Evolutionary conservation across 2,888 invertebrate genomes (phyloP), one percentile per base, ranked within the genome.

Genomic region (Drosophila cognata): DNA sequence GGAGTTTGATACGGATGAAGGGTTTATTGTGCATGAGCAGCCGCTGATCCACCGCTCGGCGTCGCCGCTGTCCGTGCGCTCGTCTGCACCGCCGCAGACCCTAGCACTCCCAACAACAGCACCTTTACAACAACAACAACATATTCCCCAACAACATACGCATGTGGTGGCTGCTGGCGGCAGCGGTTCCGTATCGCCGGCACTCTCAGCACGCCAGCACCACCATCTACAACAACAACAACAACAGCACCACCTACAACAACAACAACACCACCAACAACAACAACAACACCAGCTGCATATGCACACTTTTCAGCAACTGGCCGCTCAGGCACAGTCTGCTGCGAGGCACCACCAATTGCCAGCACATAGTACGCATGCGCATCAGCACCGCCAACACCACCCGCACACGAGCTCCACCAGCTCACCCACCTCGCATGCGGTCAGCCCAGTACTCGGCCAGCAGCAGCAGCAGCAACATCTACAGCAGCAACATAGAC

Each of bases 71-170:
- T 90, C 92, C 84, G 73, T 91, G 74, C 89, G 92, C 80, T 89
- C 92, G 77, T 90, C 92, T 82, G 91, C 91, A 79, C 92, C 93
- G 77, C 92, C 92, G 77, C 92, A 92, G 86, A 91, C 92, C 70
- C 80, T 92, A 79, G 88, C 92, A 82, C 79, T 92, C 70, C 84
- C 89, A 69, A 57, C 57, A 57, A 57, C 46, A 43, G 81, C 81
- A 85, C 83, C 63, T 75, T 41, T 57, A 57, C 89, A 83, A 75
- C 84, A 52, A 67, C 72, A 72, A 80, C 82, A 87, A 88, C 88
- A 91, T 83, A 67, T 84, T 25, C 66, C 85, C 74, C 83, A 86
- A 74, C 79, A 88, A 78, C 90, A 84, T 72, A 69, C 66, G 66
- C 81, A 78, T 78, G 85, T 70, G 74, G 77, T 70, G 74, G 77